Evolutionary conservation across 2,888 invertebrate species (phyloP).

Genomic region (Epicampocera succincta): DNA sequence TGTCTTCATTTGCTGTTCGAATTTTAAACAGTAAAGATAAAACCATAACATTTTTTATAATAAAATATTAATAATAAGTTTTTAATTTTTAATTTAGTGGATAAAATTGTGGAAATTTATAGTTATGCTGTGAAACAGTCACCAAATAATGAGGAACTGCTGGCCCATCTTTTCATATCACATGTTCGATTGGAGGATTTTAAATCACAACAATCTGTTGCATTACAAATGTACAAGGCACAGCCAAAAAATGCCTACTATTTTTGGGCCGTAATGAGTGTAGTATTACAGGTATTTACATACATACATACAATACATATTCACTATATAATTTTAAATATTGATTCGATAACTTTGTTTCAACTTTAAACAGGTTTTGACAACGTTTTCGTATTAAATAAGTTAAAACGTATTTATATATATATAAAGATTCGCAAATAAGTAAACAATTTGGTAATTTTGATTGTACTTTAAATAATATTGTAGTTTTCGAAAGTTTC

Average conservation of each 20-base stretch:
- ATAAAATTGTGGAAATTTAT: constrained; percentile 93
- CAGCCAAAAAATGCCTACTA: constrained; percentile 97
- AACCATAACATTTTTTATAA: neutral
- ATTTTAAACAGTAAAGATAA: constrained; percentile 58
- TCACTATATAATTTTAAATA: too few species aligned
- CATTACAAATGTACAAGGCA: constrained; percentile 94
- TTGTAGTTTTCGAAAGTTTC: too few species aligned
- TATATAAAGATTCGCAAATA: too few species aligned
- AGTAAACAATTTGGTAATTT: too few species aligned
- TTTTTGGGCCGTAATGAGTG: constrained; percentile 99
- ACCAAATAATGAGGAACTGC: constrained; percentile 94
- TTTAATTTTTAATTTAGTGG: constrained; percentile 84
- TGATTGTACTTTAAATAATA: too few species aligned
- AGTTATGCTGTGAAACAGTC: constrained; percentile 93
- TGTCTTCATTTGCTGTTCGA: constrained; percentile 20
- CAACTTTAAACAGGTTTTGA: too few species aligned
- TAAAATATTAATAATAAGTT: constrained; percentile 7
- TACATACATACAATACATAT: neutral
- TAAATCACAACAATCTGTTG: constrained; percentile 94
- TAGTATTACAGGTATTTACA: constrained; percentile 91
- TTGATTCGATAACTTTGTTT: too few species aligned
- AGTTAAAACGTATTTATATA: too few species aligned
- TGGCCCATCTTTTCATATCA: constrained; percentile 97
- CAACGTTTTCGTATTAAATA: too few species aligned
- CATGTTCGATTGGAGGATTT: constrained; percentile 95